Base-by-base conservation (phyloP, 2,888 invertebrate species). In the Miltochrista miniata region DNA sequence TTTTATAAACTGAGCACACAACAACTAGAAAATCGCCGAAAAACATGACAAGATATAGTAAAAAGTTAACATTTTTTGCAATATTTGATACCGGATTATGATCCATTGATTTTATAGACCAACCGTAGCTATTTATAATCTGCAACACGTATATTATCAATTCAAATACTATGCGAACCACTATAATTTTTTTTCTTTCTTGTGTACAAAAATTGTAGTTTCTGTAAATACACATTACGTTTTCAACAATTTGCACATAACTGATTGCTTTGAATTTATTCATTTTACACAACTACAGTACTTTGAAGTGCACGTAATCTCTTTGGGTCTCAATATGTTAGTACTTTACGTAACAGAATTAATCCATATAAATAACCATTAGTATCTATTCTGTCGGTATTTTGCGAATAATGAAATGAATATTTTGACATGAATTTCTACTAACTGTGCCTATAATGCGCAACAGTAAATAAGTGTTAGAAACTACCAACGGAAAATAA, bases 151-250 rank as follows among this genome's bases (percentile, higher is more conserved):
- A 30, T 8, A 14, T 11, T 14, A 18, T 15, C 0, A 42, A 1
- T 18, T 43, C 34, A 1, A 13, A 3, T 7, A 13, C 12, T 35
- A 35, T 13, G 10, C 24, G 43, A 24, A 43, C 5, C 7, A 13
- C 0, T 35, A 43, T 35, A 0, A 43, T 7, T 0, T 4, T 7
- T 43, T 43, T 43, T 12, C 0, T 35, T 10, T 7, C 10, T 1
- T 24, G n/a, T 33, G n/a, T 11, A n/a, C 7, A 15, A n/a, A n/a
- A 33, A 8, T 4, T 7, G 11, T 42, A 42, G 14, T 33, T 43
- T 35, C 35, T 43, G 35, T 24, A 35, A 36, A 45, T 37, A 14
- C 35, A 45, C 45, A 45, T 14, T 13, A 45, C 8, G 18, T 36
- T 45, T 45, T 45, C 45, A 8, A 11, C 3, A 2, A 2, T 45